Conservation (phyloP, 1,140 invertebrate species). For the Cydia strobilella region DNA sequence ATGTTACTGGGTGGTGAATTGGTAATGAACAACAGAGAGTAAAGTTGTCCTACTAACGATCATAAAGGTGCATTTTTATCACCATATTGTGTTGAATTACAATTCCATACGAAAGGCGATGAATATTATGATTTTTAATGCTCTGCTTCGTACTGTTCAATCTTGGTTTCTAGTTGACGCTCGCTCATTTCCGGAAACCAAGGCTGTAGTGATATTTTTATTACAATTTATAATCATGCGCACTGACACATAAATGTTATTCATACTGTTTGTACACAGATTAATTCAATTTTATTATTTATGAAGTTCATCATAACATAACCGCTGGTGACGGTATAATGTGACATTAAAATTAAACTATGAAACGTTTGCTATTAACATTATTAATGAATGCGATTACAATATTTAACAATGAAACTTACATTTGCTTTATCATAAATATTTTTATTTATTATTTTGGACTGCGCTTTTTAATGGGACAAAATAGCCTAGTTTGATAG, state of each 20-base stretch:
- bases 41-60: background rate
- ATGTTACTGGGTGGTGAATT: too few species aligned
- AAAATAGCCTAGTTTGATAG: too few species aligned
- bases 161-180: too few species aligned
- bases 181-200: background rate
- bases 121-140: background rate
- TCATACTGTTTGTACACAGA: constrained; percentile 38
- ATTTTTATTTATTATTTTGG: constrained; percentile 36
- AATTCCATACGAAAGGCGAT: background rate
- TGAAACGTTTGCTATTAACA: constrained; percentile 34
- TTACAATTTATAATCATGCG: constrained; percentile 29
- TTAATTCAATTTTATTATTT: constrained; percentile 26
- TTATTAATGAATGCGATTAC: constrained; percentile 41
- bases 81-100: background rate
- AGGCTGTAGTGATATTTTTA: background rate
- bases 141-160: too few species aligned
- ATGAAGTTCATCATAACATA: constrained; percentile 35
- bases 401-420: constrained; percentile 48
- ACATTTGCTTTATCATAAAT: constrained; percentile 46
- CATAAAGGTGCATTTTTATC: background rate
- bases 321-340: constrained; percentile 39
- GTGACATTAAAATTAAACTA: constrained; percentile 25
- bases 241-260: constrained; percentile 39
- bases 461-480: constrained; percentile 22
- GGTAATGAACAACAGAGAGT: background rate